These are phyloP conservation scores for Sibirionetta formosa DNA, from an alignment of 2,797 vertebrate genomes.

Conservation along the genomic window DNA sequence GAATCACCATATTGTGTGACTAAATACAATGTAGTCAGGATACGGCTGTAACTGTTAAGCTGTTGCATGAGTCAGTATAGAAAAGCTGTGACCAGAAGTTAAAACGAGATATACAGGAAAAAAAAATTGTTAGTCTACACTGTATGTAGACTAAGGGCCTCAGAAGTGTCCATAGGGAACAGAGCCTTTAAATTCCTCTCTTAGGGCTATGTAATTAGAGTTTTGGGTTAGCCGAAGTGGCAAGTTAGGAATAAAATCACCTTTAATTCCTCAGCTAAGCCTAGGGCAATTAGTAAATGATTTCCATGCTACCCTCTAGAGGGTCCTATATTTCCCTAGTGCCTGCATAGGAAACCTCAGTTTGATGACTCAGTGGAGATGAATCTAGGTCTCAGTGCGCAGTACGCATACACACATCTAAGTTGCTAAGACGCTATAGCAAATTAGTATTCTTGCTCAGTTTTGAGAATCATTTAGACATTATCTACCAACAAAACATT, in stretches of 20 bases:
- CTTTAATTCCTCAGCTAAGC: constrained; percentile 35
- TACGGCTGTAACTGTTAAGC: neutral
- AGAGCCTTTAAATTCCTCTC: constrained; percentile 14
- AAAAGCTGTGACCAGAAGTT: neutral
- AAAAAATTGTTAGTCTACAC: neutral
- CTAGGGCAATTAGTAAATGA: neutral
- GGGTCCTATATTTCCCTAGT: neutral
- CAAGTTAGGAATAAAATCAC: constrained; percentile 37
- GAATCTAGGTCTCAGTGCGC: neutral
- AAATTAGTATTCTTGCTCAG: neutral
- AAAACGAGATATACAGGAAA: neutral
- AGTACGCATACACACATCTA: neutral
- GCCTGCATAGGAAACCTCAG: neutral
- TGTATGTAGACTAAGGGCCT: neutral
- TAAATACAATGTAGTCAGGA: neutral
- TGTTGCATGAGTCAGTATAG: neutral
- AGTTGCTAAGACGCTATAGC: neutral
- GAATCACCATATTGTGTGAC: neutral
- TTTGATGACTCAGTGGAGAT: neutral
- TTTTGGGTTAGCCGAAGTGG: neutral
- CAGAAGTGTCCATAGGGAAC: neutral
- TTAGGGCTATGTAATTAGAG: neutral
- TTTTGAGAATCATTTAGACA: neutral
- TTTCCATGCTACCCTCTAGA: neutral
- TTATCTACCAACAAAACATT: neutral